Base-by-base conservation (phyloP, 2,797 vertebrate species). In the Poeciliopsis turneri region DNA sequence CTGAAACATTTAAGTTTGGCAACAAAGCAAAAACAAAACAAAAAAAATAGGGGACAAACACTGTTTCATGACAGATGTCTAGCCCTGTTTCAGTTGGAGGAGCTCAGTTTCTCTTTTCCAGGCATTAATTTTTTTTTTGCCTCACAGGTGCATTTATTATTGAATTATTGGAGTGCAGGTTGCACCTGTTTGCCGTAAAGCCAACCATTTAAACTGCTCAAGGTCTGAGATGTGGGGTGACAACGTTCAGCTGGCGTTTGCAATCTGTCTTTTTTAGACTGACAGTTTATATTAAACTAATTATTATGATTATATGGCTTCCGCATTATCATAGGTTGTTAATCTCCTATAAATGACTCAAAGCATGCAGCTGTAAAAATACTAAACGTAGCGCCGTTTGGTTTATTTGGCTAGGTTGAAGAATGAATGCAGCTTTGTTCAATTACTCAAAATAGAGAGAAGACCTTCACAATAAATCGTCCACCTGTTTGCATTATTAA, bases 401-500 rank as follows among this genome's bases (percentile, higher is more conserved):
- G 28, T 51, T 49, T 6, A 23, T 11, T 30, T 20, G 8, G 1
- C 4, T 20, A 1, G 11, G 66, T 43, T 69, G 39, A 2, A n/a
- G 23, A 69, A 69, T n/a, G 23, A 41, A 23, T 0, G 0, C 23
- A 28, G 41, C 25, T n/a, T 16, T 16, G 43, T 16, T 71, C 41
- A 18, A 46, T n/a, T 46, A 46, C 68, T 71, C 43, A 71, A 18
- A 16, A 18, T 28, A 33, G 11, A 73, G 47, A 36, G 28, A 73
- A 36, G 28, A 73, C 18, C 3, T 51, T 46, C 25, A 45, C 68
- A 46, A 71, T 72, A 49, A 47, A 51, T 23, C 13, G 20, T 25
- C 18, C 46, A 51, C 41, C 78, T 77, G 76, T 82, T 78, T 79
- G 76, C 71, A 72, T 76, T 87, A 68, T 77, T 51, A 28, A 45